phyloP scores from a whole-genome alignment of 2,113 vertebrate species.

The Thamnaconus septentrionalis region DNA sequence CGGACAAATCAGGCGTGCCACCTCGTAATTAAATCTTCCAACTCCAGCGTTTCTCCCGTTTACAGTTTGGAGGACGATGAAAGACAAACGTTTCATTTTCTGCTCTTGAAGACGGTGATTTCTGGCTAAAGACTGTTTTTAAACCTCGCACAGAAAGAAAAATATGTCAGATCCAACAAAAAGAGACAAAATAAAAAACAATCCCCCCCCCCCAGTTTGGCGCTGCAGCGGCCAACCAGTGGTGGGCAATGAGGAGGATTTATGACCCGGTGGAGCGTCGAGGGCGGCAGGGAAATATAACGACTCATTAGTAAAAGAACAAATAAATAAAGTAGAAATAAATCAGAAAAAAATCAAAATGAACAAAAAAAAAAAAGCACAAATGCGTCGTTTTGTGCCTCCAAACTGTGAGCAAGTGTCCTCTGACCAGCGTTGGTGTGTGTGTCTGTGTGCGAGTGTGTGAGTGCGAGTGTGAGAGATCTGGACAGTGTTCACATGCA shows the following conservation, averaged over 20 bases:
- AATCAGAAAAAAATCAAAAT: no score
- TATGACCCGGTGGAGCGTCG: slow-evolving; percentile 1
- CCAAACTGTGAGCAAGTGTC: no score
- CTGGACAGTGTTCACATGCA: slow-evolving; percentile 78
- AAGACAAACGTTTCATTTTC: not conserved
- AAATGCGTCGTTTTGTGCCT: no score
- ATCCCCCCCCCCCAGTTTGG: not conserved
- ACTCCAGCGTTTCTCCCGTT: not conserved
- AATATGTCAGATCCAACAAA: not conserved
- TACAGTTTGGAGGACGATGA: not conserved
- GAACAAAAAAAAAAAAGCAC: no score
- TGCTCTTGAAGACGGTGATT: no score
- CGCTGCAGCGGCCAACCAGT: slow-evolving; percentile 9
- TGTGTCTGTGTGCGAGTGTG: slow-evolving; percentile 21
- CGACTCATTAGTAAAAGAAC: not conserved
- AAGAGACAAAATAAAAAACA: not conserved
- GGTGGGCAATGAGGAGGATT: slow-evolving; percentile 5
- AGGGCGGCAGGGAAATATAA: not conserved
- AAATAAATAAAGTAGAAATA: no score
- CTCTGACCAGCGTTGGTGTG: slow-evolving; percentile 20
- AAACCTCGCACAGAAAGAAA: no score
- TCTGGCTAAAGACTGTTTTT: no score
- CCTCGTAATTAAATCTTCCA: no score
- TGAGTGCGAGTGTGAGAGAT: slow-evolving; percentile 49
- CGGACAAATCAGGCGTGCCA: no score